Percentiles rank a stretch among this genome's conserved stretches.
These are phyloP conservation scores for Oriolus oriolus DNA, from an alignment of 2,113 vertebrate species.

Conservation along the genomic window DNA sequence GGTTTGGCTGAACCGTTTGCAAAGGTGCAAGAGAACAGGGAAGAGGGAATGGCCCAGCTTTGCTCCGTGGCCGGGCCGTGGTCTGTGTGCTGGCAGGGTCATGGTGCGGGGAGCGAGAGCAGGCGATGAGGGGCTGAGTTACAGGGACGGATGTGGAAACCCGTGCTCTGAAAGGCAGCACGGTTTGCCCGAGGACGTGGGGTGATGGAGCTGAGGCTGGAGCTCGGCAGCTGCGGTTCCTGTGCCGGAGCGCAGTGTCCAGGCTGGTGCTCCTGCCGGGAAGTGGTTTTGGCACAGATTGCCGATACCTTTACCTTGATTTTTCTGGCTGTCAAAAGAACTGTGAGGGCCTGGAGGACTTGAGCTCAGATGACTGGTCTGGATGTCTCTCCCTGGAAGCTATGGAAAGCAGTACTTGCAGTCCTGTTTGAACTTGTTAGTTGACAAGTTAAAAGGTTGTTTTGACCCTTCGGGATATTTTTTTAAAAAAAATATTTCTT, in stretches of 20 bases:
- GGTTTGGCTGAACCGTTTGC: neutral
- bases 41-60: neutral
- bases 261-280: neutral
- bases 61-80: rapidly evolving
- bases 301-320: neutral
- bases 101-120: rapidly evolving
- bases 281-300: neutral
- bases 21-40: neutral
- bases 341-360: neutral
- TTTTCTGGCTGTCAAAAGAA: neutral
- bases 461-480: slow-evolving; percentile 45
- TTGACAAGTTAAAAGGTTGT: slow-evolving; percentile 42
- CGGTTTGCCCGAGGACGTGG: neutral
- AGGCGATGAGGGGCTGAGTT: neutral
- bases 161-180: neutral
- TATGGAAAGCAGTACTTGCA: neutral
- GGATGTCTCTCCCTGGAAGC: neutral
- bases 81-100: neutral
- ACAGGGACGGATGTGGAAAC: neutral
- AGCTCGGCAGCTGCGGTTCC: rapidly evolving
- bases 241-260: neutral
- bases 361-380: neutral
- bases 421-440: slow-evolving; percentile 48
- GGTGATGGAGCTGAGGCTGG: neutral
- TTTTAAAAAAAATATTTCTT: neutral